Evolutionary conservation across 1,140 invertebrate genomes (phyloP), one percentile per base, ranked within the genome.

Genomic region (Drosophila teissieri): DNA sequence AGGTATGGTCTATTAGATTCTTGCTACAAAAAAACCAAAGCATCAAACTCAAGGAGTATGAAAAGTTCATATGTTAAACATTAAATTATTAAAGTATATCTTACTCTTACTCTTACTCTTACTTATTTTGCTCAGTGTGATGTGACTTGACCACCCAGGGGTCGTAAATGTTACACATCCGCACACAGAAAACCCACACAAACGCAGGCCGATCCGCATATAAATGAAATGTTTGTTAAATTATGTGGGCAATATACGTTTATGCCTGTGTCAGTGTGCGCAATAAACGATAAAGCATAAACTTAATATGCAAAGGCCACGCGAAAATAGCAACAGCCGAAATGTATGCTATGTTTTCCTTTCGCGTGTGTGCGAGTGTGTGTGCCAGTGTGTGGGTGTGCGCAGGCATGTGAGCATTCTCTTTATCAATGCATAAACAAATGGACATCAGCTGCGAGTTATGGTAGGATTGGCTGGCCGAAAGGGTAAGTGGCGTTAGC

Each of bases 221-320:
- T 54, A 78, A 78, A 83, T 83, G 80, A 78, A 83, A 83, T 83
- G 80, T 78, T 78, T 78, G 69, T 75, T 83, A 70, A 83, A 83
- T 83, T 83, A 83, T 83, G 74, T 82, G 73, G 73, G 69, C 70
- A 82, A 83, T 83, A 83, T 75, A 62, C 63, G 62, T 73, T 78
- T 74, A 73, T 77, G 55, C 48, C 34, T 78, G 61, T 82, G 51
- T 82, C 74, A 69, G 51, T 74, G 73, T 61, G 73, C 60, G 74
- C 63, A 69, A 82, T 82, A 82, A 82, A 82, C 73, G 79, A 82
- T 82, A 82, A 82, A 82, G 64, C 79, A 78, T 83, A 62, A 78
- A 78, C 79, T 69, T 82, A 82, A 82, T 74, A 83, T 78, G 67
- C 72, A 78, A 73, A 82, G 73, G 67, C 79, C 79, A 82, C 67